These are phyloP conservation scores for Orthonychiurus folsomi DNA, from an alignment of 2,888 invertebrate genomes.

Conservation along the genomic window DNA sequence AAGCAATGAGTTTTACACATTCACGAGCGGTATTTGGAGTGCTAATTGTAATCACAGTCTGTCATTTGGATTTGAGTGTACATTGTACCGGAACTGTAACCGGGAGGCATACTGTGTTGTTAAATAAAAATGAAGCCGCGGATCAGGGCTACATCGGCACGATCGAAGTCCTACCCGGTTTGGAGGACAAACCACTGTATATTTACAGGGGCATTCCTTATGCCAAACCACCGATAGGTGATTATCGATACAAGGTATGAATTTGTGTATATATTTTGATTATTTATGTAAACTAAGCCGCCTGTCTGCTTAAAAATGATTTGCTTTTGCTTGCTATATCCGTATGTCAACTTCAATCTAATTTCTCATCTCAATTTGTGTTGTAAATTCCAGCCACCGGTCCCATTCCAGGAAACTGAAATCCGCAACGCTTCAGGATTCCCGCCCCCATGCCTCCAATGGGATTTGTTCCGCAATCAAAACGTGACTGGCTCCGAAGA, in stretches of 20 bases:
- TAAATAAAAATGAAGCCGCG: neutral
- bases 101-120: no score
- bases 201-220: slow-evolving; percentile 30
- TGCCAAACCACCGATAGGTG: slow-evolving; percentile 26
- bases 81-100: no score
- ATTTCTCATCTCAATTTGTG: neutral
- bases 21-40: no score
- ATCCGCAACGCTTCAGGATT: slow-evolving; percentile 24
- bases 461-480: slow-evolving; percentile 25
- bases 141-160: slow-evolving; percentile 6
- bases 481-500: slow-evolving; percentile 31
- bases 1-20: no score
- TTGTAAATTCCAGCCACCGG: slow-evolving; percentile 23
- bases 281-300: no score
- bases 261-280: no score
- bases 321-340: no score
- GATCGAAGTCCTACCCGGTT: neutral
- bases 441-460: slow-evolving; percentile 33
- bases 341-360: neutral
- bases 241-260: slow-evolving; percentile 29
- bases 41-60: no score
- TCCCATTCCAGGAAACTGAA: slow-evolving; percentile 24
- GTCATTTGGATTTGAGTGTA: no score
- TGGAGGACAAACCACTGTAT: neutral
- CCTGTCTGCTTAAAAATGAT: no score